A percentile compares a stretch with the other conserved stretches of the same genome.
Conservation (phyloP, 2,888 invertebrate genomes). For the Micoletzkya japonica region DNA sequence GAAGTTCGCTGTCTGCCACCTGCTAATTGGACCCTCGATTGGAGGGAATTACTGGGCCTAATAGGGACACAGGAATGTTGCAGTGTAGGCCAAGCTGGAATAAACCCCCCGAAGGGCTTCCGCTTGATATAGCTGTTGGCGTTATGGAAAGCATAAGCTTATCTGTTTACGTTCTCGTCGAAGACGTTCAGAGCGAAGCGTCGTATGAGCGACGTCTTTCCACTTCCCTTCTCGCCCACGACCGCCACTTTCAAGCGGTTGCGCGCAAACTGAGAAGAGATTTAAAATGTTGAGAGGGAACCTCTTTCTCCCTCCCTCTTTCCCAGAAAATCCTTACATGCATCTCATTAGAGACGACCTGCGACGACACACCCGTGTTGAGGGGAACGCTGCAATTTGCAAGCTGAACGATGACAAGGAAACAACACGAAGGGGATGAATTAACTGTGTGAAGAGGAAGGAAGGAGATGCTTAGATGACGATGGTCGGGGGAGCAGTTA, state of each 20-base stretch:
- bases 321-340: not conserved
- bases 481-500: no score
- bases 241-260: conserved; percentile 24
- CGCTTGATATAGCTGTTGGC: not conserved
- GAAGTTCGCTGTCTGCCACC: conserved; percentile 7
- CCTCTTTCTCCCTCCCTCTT: not conserved
- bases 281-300: not conserved
- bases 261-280: conserved; percentile 23
- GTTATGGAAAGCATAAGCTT: not conserved
- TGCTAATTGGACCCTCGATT: not conserved
- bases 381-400: not conserved
- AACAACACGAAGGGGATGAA: not conserved
- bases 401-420: not conserved
- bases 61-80: not conserved
- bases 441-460: not conserved
- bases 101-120: not conserved
- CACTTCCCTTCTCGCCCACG: conserved; percentile 9
- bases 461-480: no score
- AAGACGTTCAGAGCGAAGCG: conserved; percentile 19
- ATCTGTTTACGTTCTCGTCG: not conserved
- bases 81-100: not conserved
- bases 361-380: conserved; percentile 1
- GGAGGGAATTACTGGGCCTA: not conserved
- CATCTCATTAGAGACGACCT: not conserved
- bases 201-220: conserved; percentile 13